Evolutionary conservation across 1,140 invertebrate genomes (phyloP).

Genomic region (Aphaenogaster rudis): DNA sequence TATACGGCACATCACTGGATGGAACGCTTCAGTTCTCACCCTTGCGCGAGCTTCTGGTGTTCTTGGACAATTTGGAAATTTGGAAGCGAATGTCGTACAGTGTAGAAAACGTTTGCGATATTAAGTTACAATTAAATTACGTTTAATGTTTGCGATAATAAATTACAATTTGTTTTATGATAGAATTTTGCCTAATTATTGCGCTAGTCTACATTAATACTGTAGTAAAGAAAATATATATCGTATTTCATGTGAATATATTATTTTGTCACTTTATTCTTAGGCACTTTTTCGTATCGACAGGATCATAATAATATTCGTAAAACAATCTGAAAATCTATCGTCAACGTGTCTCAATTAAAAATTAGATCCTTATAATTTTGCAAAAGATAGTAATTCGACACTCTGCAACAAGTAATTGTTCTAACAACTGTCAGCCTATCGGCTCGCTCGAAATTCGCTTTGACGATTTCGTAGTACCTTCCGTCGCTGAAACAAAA

Average conservation of each 20-base stretch:
- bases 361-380: conserved; percentile 98
- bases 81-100: background rate
- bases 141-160: background rate
- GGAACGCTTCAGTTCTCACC: background rate
- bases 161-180: conserved; percentile 26
- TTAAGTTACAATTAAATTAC: conserved; percentile 32
- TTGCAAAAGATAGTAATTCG: conserved; percentile 95
- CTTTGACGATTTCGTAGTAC: conserved; percentile 99
- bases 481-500: conserved; percentile 95
- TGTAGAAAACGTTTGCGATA: background rate
- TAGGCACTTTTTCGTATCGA: conserved; percentile 6
- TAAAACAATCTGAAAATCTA: background rate
- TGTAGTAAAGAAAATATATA: conserved; percentile 25
- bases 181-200: conserved; percentile 22
- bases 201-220: conserved; percentile 16
- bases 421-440: conserved; percentile 98
- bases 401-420: conserved; percentile 96
- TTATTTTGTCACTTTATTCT: background rate
- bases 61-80: background rate
- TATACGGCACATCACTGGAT: too few relatives aligned
- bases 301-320: background rate
- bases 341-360: conserved; percentile 88
- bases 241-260: background rate
- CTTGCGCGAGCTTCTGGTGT: background rate
- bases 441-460: conserved; percentile 99